Evolutionary conservation across 2,888 invertebrate species (phyloP).

Genomic region (Onthophagus sagittarius): DNA sequence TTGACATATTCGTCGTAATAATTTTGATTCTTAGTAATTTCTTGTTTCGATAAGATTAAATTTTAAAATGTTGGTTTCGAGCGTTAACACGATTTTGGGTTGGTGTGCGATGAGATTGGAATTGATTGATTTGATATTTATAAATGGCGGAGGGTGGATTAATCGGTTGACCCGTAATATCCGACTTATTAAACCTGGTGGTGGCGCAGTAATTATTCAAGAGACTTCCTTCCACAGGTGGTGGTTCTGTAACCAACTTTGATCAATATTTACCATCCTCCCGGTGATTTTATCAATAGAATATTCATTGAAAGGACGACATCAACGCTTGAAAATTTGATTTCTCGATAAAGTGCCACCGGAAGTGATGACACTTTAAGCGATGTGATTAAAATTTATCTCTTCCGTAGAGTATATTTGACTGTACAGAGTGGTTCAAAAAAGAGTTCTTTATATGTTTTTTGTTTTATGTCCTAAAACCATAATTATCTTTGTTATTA

Average conservation of each 20-base stretch:
- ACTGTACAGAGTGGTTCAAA: no score
- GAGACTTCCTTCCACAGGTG: neutral
- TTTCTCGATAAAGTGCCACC: no score
- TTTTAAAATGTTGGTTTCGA: neutral
- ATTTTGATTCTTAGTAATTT: neutral
- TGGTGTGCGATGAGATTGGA: no score
- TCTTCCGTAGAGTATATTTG: no score
- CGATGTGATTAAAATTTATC: no score
- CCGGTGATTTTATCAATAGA: neutral
- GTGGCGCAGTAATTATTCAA: neutral
- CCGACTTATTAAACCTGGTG: neutral
- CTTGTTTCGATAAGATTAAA: neutral
- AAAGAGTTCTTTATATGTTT: no score
- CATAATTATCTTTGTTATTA: no score
- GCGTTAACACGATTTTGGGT: neutral
- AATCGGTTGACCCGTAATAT: neutral
- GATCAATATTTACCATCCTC: neutral
- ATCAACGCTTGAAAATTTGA: neutral
- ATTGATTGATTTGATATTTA: no score
- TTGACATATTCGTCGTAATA: neutral
- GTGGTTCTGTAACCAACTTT: neutral
- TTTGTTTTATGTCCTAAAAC: no score
- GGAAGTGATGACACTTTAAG: no score
- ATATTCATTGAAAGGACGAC: neutral
- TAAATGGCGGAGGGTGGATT: neutral